Conservation (phyloP, 2,113 vertebrate species). For the Notarius lentiginosus region DNA sequence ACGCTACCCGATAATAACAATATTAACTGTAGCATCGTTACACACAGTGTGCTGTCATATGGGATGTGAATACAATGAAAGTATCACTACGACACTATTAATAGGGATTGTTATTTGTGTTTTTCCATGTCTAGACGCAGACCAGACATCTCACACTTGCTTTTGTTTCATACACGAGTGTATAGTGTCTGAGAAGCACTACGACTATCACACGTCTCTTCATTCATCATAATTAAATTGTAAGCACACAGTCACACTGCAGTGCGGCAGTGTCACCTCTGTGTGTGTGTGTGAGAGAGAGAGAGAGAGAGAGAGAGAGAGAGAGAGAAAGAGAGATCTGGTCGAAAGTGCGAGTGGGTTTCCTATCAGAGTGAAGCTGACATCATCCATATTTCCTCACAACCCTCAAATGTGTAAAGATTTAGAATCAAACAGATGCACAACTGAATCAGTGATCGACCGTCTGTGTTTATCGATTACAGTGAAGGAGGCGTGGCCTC, state of each 20-base stretch:
- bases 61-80: neutral
- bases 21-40: neutral
- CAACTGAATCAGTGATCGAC: neutral
- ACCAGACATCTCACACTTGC: neutral
- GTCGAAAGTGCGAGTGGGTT: neutral
- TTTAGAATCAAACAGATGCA: neutral
- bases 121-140: neutral
- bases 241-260: constrained; percentile 42
- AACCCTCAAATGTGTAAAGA: neutral
- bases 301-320: neutral
- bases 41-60: neutral
- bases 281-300: neutral
- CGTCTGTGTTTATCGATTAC: neutral
- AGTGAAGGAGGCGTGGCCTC: neutral
- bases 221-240: constrained; percentile 50
- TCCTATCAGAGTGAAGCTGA: neutral
- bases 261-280: constrained; percentile 47
- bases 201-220: constrained; percentile 41
- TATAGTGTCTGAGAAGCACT: neutral
- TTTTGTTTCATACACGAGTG: neutral
- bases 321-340: neutral
- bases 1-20: neutral
- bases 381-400: neutral
- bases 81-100: neutral
- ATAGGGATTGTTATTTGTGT: neutral